Percentiles rank a stretch among this genome's conserved stretches.
Conservation (phyloP, 2,888 invertebrate genomes). For the Hemaris fuciformis region DNA sequence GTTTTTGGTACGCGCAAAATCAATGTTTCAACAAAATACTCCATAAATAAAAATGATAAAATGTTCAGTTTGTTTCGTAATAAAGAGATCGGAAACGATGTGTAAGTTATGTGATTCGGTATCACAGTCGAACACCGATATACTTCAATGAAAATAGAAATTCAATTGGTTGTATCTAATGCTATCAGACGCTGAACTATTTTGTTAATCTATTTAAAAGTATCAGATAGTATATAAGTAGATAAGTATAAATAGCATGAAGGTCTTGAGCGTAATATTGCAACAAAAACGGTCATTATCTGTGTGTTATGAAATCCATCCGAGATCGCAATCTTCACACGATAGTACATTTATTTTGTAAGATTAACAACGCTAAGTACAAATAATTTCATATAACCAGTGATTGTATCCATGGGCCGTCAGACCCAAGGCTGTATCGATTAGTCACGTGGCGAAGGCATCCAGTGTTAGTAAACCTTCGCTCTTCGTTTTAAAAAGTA, state of each 20-base stretch:
- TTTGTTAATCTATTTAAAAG: slow-evolving; percentile 3
- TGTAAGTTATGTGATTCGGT: background rate
- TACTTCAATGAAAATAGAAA: background rate
- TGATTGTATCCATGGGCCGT: slow-evolving; percentile 36
- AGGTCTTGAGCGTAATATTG: slow-evolving; percentile 12
- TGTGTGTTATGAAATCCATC: slow-evolving; percentile 23
- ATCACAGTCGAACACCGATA: background rate
- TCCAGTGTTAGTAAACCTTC: slow-evolving; percentile 21
- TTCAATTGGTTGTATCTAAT: background rate
- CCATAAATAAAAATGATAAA: too few species aligned
- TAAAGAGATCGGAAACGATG: too few species aligned
- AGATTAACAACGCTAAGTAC: slow-evolving; percentile 27
- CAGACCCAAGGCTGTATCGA: slow-evolving; percentile 46
- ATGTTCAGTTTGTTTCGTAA: background rate
- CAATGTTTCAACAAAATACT: background rate
- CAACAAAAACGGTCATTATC: slow-evolving; percentile 12
- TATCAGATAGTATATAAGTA: background rate
- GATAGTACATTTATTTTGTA: slow-evolving; percentile 19
- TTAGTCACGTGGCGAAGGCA: slow-evolving; percentile 28
- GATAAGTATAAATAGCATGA: slow-evolving; percentile 10
- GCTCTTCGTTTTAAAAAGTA: slow-evolving; percentile 20
- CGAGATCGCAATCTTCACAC: slow-evolving; percentile 26
- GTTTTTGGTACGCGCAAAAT: background rate
- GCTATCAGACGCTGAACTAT: slow-evolving; percentile 1
- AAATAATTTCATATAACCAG: slow-evolving; percentile 32